Evolutionary conservation across 1,140 invertebrate genomes (phyloP), one percentile per base, ranked within the genome.

Genomic region (Neodiprion fabricii): DNA sequence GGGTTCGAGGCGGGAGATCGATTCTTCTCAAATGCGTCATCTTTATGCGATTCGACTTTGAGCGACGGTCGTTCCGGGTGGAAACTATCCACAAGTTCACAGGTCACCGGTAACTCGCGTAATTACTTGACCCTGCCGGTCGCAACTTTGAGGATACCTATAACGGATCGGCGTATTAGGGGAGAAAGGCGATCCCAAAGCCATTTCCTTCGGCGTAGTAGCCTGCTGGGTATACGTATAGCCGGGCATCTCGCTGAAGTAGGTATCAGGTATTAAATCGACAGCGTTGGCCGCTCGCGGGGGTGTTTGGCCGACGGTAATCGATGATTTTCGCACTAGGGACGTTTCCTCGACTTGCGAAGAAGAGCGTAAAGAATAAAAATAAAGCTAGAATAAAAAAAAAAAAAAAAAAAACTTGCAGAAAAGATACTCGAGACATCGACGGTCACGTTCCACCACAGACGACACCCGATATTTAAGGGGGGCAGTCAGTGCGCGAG

Each of bases 81-180:
- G 11, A 61, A 61, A 61, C 28, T 40, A 61, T 61, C 53, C 53
- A 61, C 53, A 61, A 9, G 53, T 61, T 61, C 53, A 61, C 53
- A 61, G 53, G 53, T 61, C 53, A 61, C 53, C 53, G 53, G 53
- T 61, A 61, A 61, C 53, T 61, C 53, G 53, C n/a, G 53, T 61
- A 61, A 61, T 61, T 61, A 61, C 53, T 61, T 61, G 53, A 61
- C 53, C 53, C 53, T 9, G 9, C 53, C 53, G 5, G 9, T 61
- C 53, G n/a, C n/a, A 61, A 61, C 53, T 61, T 61, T 61, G 53
- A 61, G 53, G 11, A 61, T 17, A 17, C 53, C 53, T 61, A 61
- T 61, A 61, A 61, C 11, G 53, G 53, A 61, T 61, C 53, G 53
- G 11, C 53, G n/a, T 61, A 61, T 61, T 61, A 14, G 11, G 53